A percentile compares a stretch with the other conserved stretches of the same genome.
Conservation (phyloP, 2,888 invertebrate species). For the Nomada goodeniana region DNA sequence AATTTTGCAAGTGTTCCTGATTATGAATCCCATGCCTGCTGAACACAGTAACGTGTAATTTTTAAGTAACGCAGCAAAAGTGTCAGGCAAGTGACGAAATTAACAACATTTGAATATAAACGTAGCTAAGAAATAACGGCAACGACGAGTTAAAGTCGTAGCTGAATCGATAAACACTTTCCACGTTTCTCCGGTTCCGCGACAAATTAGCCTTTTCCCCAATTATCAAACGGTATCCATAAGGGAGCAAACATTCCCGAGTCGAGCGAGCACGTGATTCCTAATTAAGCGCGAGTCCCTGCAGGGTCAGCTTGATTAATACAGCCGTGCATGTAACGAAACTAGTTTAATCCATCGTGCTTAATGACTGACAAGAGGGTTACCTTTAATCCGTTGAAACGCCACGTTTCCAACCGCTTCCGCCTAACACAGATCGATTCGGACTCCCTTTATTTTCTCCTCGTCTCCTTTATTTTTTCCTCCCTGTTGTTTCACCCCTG, state of each 20-base stretch:
- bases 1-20: too few relatives aligned
- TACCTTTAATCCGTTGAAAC: conserved; percentile 46
- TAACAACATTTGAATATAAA: too few relatives aligned
- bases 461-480: not conserved
- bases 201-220: conserved; percentile 7
- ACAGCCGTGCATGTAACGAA: conserved; percentile 31
- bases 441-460: not conserved
- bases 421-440: not conserved
- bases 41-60: too few relatives aligned
- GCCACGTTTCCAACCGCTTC: conserved; percentile 37
- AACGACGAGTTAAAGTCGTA: not conserved
- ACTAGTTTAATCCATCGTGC: conserved; percentile 46
- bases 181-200: not conserved
- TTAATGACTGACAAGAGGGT: conserved; percentile 36
- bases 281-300: conserved; percentile 54
- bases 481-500: too few relatives aligned
- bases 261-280: conserved; percentile 37
- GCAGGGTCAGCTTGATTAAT: conserved; percentile 61
- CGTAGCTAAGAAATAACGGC: not conserved
- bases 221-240: conserved; percentile 12
- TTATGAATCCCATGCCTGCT: too few relatives aligned
- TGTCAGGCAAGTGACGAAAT: too few relatives aligned
- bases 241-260: conserved; percentile 32
- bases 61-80: too few relatives aligned
- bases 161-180: not conserved